Evolutionary conservation across 2,888 invertebrate species (phyloP), one percentile per base, ranked within the genome.

Genomic region (Epsilonema sp.): DNA sequence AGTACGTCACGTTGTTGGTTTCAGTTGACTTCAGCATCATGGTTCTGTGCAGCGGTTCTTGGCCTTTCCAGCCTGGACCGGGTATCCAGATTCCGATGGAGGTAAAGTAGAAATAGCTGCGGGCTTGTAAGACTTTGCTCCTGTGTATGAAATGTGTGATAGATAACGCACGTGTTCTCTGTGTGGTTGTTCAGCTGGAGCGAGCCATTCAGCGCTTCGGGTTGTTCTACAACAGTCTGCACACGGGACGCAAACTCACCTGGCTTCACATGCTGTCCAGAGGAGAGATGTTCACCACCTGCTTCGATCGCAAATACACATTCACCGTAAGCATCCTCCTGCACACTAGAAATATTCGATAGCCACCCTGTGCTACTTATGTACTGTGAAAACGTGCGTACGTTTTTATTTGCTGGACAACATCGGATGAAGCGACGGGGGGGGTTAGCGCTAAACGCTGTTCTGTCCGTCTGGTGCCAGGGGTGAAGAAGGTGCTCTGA

Each of bases 211-310:
- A 86, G 65, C 77, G 86, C 60, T 97, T 97, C 70, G 86, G 84
- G 13, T 79, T 80, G 52, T 97, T 92, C 74, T 97, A 97, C 71
- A 82, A 86, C 58, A 81, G 80, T 37, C 83, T 89, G 58, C 92
- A 94, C 70, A 89, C 83, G 46, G 97, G 97, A 5, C 77, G 97
- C 50, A 94, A 94, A 68, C 75, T 97, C 46, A 90, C 86, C 70
- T 99, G 94, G 94, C 73, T 94, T 38, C 90, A 87, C 69, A 85
- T 90, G 66, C 86, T 92, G 82, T 92, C 87, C 58, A 90, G 90
- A 70, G 94, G 94, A 25, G 94, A 97, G 70, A 74, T 97, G 2
- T 79, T 83, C 56, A 87, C 92, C 54, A 86, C 87, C 70, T 90
- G 92, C 70, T 94, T 89, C 68, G 86, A 83, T 24, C n/a, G 31